phyloP scores from a whole-genome alignment of 2,797 vertebrate species.

The Syngnathus acus region DNA sequence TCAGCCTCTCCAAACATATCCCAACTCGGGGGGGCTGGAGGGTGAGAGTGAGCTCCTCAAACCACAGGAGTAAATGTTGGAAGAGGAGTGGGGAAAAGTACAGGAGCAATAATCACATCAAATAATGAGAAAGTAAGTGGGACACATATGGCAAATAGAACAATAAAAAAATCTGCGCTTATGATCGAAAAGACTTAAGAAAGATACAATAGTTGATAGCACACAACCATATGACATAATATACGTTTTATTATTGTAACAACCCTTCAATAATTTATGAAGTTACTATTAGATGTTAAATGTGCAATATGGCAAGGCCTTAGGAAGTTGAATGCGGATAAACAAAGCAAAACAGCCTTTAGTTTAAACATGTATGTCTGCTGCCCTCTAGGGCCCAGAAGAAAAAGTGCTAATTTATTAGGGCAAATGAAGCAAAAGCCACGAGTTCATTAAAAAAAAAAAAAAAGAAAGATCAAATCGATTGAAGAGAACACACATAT shows the following conservation, averaged over 20 bases:
- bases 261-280: background rate
- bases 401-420: background rate
- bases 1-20: conserved; percentile 60
- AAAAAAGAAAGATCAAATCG: background rate
- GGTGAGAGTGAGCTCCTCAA: too few relatives aligned
- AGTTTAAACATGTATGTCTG: conserved; percentile 24
- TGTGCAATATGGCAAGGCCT: background rate
- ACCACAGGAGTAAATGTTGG: conserved; percentile 2
- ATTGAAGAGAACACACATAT: background rate
- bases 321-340: background rate
- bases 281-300: background rate
- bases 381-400: conserved; percentile 53
- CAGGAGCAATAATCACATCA: background rate
- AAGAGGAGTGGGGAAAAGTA: background rate
- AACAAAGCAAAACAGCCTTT: background rate
- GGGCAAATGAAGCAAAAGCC: background rate
- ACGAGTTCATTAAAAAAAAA: too few relatives aligned
- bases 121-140: background rate
- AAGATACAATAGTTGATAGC: background rate
- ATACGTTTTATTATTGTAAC: background rate
- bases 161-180: background rate
- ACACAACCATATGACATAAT: background rate
- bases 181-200: background rate
- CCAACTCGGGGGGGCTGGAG: background rate
- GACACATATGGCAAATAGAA: background rate